Evolutionary conservation across 2,113 vertebrate genomes (phyloP).

Genomic region (Chaenocephalus aceratus): DNA sequence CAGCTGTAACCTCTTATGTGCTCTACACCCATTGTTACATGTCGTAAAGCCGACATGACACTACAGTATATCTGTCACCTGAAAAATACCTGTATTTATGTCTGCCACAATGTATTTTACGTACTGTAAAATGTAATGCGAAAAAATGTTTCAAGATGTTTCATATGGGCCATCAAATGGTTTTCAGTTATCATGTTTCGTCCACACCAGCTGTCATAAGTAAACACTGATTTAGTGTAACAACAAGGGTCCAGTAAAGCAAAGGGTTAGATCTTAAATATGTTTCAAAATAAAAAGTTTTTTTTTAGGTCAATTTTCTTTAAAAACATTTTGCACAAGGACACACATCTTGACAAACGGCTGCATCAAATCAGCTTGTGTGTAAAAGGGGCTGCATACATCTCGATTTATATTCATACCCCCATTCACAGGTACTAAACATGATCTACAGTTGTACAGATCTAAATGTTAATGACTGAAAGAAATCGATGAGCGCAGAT

Average conservation of each 20-base stretch:
- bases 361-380: background rate
- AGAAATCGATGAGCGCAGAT: slow-evolving; percentile 57
- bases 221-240: background rate
- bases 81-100: slow-evolving; percentile 3
- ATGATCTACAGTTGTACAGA: slow-evolving; percentile 11
- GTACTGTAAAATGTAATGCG: background rate
- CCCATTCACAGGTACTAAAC: slow-evolving; percentile 13
- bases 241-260: background rate
- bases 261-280: background rate
- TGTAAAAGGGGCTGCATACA: slow-evolving; percentile 2
- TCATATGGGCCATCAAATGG: slow-evolving; percentile 3
- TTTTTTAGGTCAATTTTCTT: background rate
- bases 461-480: slow-evolving; percentile 59
- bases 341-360: slow-evolving; percentile 13
- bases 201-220: slow-evolving; percentile 15
- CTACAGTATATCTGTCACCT: slow-evolving; percentile 2
- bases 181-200: background rate
- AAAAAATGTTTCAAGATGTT: slow-evolving; percentile 8
- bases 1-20: slow-evolving; percentile 38
- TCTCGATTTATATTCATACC: slow-evolving; percentile 2
- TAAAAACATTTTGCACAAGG: background rate
- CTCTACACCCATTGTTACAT: slow-evolving; percentile 9
- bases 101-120: background rate
- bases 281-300: background rate
- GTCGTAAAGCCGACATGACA: slow-evolving; percentile 11